Base-by-base conservation (phyloP, 2,888 invertebrate genomes). In the Rhamphomyia laevipes region DNA sequence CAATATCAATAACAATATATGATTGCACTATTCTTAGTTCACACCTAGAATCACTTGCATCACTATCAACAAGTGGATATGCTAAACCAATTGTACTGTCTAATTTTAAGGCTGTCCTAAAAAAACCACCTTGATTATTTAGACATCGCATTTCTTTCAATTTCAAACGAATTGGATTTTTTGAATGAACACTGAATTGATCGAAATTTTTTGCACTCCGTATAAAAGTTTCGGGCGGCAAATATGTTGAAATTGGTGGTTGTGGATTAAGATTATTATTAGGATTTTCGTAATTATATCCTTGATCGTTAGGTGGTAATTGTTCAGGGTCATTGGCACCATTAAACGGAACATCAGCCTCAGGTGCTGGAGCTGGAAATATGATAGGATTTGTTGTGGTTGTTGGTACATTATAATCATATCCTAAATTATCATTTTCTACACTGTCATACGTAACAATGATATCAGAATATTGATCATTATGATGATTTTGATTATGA, bases 1-100 rank as follows among this genome's bases (percentile, higher is more conserved):
- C 64, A 47, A 77, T 65, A 55, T 74, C 70, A 4, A 78, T 51
- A 0, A 65, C 49, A 1, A 71, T 55, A 48, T 60, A 64, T n/a
- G 65, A 63, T 55, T 66, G 51, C 18, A 62, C 60, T 0, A 67
- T 43, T 40, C 65, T 66, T 31, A 65, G 51, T 27, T 64, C 63
- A 47, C 67, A 67, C 9, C 61, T 61, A 10, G 60, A 58, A 37
- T 64, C 64, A 33, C 57, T 56, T 2, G 61, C 57, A 23, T 68
- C 68, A n/a, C 58, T 63, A 51, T 74, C 74, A 42, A 71, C 62
- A 38, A 61, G 66, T 15, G 67, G 74, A 31, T 49, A 53, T 12
- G 57, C 59, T 35, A 63, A 57, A 2, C 61, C 67, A 33, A 68
- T 56, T 35, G 63, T 65, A 31, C 65, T 67, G 16, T 71, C 66